These are phyloP conservation scores for Zeugodacus cucurbitae DNA, from an alignment of 1,140 invertebrate genomes.

Conservation along the genomic window DNA sequence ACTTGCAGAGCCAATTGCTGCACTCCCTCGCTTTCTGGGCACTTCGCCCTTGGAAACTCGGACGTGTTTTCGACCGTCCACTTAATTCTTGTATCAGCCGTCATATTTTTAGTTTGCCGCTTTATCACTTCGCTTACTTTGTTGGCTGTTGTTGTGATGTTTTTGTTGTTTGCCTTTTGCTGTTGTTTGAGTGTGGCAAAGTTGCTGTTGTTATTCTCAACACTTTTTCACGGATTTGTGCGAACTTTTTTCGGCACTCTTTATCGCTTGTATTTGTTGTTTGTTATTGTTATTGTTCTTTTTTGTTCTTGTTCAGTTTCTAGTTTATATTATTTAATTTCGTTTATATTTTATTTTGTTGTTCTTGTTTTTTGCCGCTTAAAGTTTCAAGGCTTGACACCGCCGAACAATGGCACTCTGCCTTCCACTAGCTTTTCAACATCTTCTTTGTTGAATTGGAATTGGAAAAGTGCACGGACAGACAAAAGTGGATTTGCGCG, in stretches of 20 bases:
- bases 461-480: neutral
- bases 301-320: neutral
- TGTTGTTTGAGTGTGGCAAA: neutral
- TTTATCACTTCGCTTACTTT: neutral
- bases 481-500: neutral
- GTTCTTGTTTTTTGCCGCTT: neutral
- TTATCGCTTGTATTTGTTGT: neutral
- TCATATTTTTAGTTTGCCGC: neutral
- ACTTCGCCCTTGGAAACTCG: neutral
- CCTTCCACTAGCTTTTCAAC: neutral
- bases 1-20: neutral
- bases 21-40: neutral
- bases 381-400: constrained; percentile 29
- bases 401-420: neutral
- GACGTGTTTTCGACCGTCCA: neutral
- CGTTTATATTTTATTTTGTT: neutral
- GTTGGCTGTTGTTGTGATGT: neutral
- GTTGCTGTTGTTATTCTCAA: neutral
- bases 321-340: neutral
- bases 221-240: neutral
- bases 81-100: neutral
- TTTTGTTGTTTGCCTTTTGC: neutral
- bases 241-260: neutral
- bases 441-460: constrained; percentile 10
- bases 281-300: neutral